phyloP scores from a whole-genome alignment of 2,888 invertebrate species.

The Metacarcinus magister region DNA sequence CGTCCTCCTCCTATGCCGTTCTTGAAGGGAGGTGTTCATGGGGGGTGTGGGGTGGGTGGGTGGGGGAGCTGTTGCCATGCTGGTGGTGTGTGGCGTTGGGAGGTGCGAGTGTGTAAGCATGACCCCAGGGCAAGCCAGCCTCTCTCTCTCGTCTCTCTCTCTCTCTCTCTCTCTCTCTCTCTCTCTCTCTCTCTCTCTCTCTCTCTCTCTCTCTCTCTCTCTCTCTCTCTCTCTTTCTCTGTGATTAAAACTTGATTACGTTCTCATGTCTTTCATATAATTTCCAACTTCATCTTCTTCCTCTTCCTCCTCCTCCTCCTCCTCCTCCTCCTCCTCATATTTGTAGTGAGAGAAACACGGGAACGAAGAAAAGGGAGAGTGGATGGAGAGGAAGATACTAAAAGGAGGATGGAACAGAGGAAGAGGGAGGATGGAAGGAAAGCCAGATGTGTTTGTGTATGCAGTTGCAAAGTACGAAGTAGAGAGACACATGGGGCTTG shows the following conservation, averaged over 20 bases:
- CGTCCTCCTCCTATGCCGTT: neutral
- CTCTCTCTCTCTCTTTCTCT: neutral
- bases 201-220: neutral
- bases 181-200: conserved; percentile 37
- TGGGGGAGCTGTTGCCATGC: neutral
- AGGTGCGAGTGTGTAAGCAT: neutral
- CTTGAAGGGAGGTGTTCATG: neutral
- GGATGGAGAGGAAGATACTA: too few species aligned
- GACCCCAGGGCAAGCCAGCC: conserved; percentile 26
- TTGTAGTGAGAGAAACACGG: neutral
- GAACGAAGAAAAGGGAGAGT: neutral
- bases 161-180: too few species aligned
- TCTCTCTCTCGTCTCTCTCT: too few species aligned
- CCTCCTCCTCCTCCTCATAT: neutral
- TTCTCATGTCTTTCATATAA: neutral
- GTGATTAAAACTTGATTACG: neutral
- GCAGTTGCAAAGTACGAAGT: neutral
- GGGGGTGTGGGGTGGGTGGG: neutral
- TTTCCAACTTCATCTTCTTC: neutral
- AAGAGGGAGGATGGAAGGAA: too few species aligned
- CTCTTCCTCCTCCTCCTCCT: conserved; percentile 36
- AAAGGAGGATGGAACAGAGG: too few species aligned
- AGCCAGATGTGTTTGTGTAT: neutral
- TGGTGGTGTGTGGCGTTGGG: neutral
- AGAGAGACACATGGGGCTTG: neutral